Conservation (phyloP, 2,113 vertebrate genomes). For the Ctenodactylus gundi region DNA sequence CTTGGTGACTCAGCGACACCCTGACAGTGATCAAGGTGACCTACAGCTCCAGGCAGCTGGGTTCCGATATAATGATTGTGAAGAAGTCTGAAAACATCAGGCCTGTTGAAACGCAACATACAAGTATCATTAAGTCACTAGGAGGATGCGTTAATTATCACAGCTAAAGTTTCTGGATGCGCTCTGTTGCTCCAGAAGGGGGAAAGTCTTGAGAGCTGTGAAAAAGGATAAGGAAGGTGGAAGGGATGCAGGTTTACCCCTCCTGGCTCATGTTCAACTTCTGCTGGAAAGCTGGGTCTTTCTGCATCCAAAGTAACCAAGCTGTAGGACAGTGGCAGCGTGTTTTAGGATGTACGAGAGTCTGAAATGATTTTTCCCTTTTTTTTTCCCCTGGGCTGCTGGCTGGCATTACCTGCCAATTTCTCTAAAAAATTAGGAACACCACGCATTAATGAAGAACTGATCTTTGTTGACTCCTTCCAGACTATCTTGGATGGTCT, state of each 20-base stretch:
- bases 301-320: neutral
- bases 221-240: neutral
- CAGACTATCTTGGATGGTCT: neutral
- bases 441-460: neutral
- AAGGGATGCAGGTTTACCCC: neutral
- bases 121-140: constrained; percentile 72
- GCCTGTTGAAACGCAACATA: neutral
- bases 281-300: neutral
- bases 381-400: neutral
- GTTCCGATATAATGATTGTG: constrained; percentile 57
- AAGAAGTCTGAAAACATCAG: constrained; percentile 46
- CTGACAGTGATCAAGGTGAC: constrained; percentile 61
- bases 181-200: neutral
- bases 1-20: constrained; percentile 44
- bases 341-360: neutral
- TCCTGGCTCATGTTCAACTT: neutral
- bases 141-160: constrained; percentile 56
- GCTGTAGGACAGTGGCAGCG: too few relatives aligned
- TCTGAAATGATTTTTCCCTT: neutral
- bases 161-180: constrained; percentile 46
- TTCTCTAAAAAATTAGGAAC: neutral
- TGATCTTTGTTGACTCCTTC: neutral
- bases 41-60: constrained; percentile 57
- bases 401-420: neutral
- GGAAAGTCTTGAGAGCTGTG: neutral